phyloP scores from a whole-genome alignment of 2,113 vertebrate species.

The Megaptera novaeangliae region DNA sequence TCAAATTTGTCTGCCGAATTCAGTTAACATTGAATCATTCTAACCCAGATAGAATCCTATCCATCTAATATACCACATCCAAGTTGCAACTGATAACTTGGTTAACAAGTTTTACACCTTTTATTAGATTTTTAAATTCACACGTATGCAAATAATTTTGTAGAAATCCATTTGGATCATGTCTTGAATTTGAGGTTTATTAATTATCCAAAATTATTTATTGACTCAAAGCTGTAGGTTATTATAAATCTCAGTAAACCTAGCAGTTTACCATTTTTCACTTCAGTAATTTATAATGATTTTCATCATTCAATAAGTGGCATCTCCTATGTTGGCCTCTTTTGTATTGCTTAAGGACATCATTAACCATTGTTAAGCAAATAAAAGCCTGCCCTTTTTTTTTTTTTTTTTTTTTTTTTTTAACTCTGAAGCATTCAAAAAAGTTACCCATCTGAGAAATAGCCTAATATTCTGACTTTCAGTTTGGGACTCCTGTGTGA shows the following conservation, averaged over 20 bases:
- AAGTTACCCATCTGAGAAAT: background rate
- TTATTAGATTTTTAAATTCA: background rate
- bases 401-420: background rate
- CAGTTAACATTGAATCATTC: background rate
- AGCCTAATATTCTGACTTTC: background rate
- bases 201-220: background rate
- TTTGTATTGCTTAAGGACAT: slow-evolving; percentile 5
- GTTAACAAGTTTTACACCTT: background rate
- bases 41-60: background rate
- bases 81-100: background rate
- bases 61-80: background rate
- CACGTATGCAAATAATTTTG: background rate
- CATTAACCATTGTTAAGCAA: background rate
- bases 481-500: background rate
- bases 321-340: background rate
- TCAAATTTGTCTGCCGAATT: slow-evolving; percentile 9
- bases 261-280: background rate
- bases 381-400: background rate
- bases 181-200: background rate
- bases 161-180: background rate
- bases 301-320: background rate
- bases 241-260: background rate
- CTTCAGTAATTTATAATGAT: background rate
- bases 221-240: background rate
- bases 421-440: background rate